Conservation (phyloP, 2,797 vertebrate species). For the Sylvilagus floridanus region DNA sequence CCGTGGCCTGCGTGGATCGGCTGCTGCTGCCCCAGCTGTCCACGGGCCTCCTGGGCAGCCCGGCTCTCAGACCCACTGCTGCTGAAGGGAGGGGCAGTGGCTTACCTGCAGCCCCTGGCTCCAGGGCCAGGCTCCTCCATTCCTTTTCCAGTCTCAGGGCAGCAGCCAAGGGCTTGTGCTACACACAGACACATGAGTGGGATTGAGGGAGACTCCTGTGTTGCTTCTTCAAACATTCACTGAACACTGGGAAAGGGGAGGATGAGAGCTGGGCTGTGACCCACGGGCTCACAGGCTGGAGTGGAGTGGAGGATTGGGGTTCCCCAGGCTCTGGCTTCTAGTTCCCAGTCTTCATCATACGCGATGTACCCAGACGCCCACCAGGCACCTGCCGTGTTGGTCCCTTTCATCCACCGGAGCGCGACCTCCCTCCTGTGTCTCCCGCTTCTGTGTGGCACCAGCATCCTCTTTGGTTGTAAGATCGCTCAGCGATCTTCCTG, state of each 20-base stretch:
- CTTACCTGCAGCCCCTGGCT: background rate
- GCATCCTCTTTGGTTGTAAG: background rate
- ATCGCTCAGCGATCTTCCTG: background rate
- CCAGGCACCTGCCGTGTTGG: rapidly evolving
- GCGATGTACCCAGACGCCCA: background rate
- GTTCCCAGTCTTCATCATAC: rapidly evolving
- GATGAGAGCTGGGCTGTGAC: background rate
- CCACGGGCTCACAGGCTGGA: background rate
- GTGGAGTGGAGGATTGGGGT: background rate
- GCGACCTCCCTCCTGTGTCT: background rate
- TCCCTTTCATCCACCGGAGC: background rate
- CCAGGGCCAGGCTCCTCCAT: background rate
- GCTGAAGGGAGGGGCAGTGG: background rate
- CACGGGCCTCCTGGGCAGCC: rapidly evolving
- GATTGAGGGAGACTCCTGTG: background rate
- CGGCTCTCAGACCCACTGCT: background rate
- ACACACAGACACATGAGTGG: background rate
- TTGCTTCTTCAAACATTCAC: background rate
- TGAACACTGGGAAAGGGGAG: background rate
- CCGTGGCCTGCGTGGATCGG: background rate
- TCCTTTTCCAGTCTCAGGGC: background rate
- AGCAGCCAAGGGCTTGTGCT: background rate
- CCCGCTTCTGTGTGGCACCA: background rate
- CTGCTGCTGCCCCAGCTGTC: background rate
- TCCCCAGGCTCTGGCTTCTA: background rate